Evolutionary conservation across 2,888 invertebrate species (phyloP), one percentile per base, ranked within the genome.

Genomic region (Gerris lacustris): DNA sequence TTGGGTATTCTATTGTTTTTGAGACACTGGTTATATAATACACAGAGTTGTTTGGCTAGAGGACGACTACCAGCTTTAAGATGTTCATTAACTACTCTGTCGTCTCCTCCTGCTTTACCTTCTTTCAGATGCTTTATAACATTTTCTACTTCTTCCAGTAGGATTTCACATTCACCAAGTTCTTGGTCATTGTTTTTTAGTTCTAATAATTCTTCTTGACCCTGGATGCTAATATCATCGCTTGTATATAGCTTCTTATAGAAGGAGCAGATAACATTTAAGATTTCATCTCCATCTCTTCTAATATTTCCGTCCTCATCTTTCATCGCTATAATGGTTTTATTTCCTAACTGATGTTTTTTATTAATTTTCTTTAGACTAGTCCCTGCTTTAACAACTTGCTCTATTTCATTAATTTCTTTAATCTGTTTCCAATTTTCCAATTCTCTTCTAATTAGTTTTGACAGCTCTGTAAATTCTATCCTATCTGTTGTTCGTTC

Each of bases 361-460:
- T 18, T 64, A 31, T 31, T 31, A 31, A 31, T 31, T 31, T 31
- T 63, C 44, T 64, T 63, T 11, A 64, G 31, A 31, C 64, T 69
- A 43, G 7, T 64, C 4, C 55, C 55, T 55, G 55, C 9, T 55
- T 55, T 2, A 11, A 55, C 15, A 15, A 68, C 9, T 18, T 68
- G 47, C 43, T 68, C 47, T 31, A 68, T 68, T 43, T 47, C 17
- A 15, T 68, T 68, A 43, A 31, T 62, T 55, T 31, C 47, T 47
- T 43, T 55, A 17, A n/a, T 17, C 15, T 64, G 45, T 64, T 44
- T 69, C 45, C 45, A 64, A 44, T 45, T 18, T n/a, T 44, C 44
- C 15, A 31, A 44, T 69, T 64, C 63, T 69, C 45, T 69, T 17
- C 64, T 64, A 43, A 69, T 69, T 17, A 44, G 18, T 63, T 64